Percentiles rank a stretch among this genome's conserved stretches.
These are phyloP conservation scores for Amphipoea lucens DNA, from an alignment of 2,888 invertebrate genomes.

Conservation along the genomic window DNA sequence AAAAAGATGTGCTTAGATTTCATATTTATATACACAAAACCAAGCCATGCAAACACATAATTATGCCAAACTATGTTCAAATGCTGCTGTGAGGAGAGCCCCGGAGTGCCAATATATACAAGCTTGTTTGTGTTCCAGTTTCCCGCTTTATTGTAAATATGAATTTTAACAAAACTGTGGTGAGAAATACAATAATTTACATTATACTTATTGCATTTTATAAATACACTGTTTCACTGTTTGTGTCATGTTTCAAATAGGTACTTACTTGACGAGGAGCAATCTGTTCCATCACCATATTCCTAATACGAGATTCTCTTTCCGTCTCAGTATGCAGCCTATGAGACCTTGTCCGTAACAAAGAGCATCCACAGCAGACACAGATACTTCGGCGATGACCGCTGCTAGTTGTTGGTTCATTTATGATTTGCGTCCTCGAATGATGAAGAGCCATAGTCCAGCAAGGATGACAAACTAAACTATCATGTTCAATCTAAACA, in stretches of 20 bases:
- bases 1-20: not conserved
- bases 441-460: constrained; percentile 10
- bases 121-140: constrained; percentile 1
- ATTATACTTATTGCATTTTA: not conserved
- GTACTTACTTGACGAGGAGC: constrained; percentile 15
- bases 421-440: constrained; percentile 14
- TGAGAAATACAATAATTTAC: not conserved
- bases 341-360: constrained; percentile 12
- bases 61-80: too few species aligned
- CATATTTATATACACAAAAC: too few species aligned
- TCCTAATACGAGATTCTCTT: constrained; percentile 17
- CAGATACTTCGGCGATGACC: constrained; percentile 14
- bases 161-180: not conserved
- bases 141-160: not conserved
- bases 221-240: not conserved
- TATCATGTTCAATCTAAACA: constrained; percentile 6
- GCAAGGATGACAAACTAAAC: constrained; percentile 14
- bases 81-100: too few species aligned
- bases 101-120: not conserved
- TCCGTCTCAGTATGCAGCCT: constrained; percentile 10
- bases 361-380: constrained; percentile 15
- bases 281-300: constrained; percentile 14
- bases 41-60: too few species aligned
- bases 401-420: constrained; percentile 18
- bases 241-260: not conserved